A percentile compares a stretch with the other conserved stretches of the same genome.
Evolutionary conservation across 2,113 vertebrate species (phyloP).

Genomic region (Capricornis sumatraensis): DNA sequence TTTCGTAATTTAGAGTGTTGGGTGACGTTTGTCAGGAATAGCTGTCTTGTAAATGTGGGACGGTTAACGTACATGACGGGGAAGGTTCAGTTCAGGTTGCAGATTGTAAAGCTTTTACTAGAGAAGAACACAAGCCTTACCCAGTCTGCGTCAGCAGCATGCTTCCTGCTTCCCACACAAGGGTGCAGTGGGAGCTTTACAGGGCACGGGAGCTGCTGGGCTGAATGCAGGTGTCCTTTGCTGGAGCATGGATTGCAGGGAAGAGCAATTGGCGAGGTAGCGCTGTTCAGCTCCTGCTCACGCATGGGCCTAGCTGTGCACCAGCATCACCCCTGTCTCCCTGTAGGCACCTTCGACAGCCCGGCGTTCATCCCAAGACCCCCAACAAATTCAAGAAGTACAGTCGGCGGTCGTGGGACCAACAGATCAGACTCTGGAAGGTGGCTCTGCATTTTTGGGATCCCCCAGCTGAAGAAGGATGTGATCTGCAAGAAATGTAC

Average conservation of each 20-base stretch:
- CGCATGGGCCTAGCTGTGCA: fast-evolving
- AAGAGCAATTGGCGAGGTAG: neutral
- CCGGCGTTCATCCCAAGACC: conserved; percentile 93
- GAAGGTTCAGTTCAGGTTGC: neutral
- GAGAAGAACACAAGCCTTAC: fast-evolving
- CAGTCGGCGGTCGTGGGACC: conserved; percentile 97
- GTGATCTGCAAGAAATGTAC: conserved; percentile 87
- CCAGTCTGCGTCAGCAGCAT: fast-evolving
- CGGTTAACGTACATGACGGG: neutral
- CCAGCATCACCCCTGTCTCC: neutral
- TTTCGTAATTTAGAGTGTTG: neutral
- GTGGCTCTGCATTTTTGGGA: conserved; percentile 97
- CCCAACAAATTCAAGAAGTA: conserved; percentile 99
- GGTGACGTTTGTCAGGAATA: neutral
- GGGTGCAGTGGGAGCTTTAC: neutral
- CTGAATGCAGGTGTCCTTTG: neutral
- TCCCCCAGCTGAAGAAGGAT: conserved; percentile 84
- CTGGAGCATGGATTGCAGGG: no score
- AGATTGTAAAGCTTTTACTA: no score
- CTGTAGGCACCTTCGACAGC: conserved; percentile 88
- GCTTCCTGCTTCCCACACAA: neutral
- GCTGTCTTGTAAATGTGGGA: neutral
- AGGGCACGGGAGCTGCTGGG: neutral
- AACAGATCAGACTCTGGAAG: conserved; percentile 97
- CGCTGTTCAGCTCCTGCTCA: neutral